Percentiles rank a stretch among this genome's conserved stretches.
Evolutionary conservation across 1,140 invertebrate species (phyloP).

Genomic region (Yoshiicerus persimilis): DNA sequence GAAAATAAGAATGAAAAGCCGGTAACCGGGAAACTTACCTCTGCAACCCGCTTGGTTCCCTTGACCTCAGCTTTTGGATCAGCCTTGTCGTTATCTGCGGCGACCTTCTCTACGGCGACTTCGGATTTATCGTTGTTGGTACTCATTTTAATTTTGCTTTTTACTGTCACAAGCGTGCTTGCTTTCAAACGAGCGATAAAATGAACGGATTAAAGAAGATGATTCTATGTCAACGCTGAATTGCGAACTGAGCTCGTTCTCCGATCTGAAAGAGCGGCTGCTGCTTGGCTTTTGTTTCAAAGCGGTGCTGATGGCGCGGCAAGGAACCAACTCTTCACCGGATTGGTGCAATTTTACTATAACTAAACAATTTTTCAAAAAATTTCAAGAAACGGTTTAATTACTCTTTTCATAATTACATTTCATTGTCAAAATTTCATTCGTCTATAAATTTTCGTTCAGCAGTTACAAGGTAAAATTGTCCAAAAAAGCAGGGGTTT

Average conservation of each 20-base stretch:
- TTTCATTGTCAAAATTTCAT: not conserved
- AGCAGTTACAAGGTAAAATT: conserved; percentile 9
- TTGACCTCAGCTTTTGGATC: conserved; percentile 79
- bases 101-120: conserved; percentile 73
- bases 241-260: conserved; percentile 14
- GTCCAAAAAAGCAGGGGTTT: conserved; percentile 40
- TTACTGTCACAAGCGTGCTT: not conserved
- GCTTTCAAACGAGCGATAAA: not conserved
- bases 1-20: not conserved
- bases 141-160: conserved; percentile 65
- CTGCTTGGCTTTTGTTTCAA: conserved; percentile 38
- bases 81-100: conserved; percentile 64
- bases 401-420: not conserved
- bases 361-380: conserved; percentile 18
- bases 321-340: not conserved
- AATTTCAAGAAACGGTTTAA: not conserved
- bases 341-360: conserved; percentile 30
- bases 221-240: conserved; percentile 8
- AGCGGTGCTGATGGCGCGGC: conserved; percentile 29
- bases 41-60: conserved; percentile 81
- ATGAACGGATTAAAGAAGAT: not conserved
- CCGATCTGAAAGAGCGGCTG: conserved; percentile 31
- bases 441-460: not conserved
- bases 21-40: conserved; percentile 59
- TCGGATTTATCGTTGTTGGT: conserved; percentile 69